Conservation (phyloP, 2,888 invertebrate species). For the Aproaerema taeniolella region DNA sequence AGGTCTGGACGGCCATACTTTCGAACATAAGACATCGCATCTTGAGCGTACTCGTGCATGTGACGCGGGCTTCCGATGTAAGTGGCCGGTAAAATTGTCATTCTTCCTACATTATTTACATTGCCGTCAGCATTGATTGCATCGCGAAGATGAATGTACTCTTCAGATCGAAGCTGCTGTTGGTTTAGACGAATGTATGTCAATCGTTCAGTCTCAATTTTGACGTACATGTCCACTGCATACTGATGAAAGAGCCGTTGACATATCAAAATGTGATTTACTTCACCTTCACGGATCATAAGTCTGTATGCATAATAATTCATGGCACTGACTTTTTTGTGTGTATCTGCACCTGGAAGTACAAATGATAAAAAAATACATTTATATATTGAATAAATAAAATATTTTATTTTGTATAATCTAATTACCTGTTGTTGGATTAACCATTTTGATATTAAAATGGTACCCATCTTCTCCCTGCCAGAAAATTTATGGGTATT, state of each 20-base stretch:
- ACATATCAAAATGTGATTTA: slow-evolving; percentile 17
- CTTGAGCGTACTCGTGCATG: slow-evolving; percentile 22
- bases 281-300: slow-evolving; percentile 15
- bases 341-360: slow-evolving; percentile 17
- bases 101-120: slow-evolving; percentile 22
- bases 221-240: slow-evolving; percentile 17
- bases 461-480: slow-evolving; percentile 26
- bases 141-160: slow-evolving; percentile 16
- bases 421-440: slow-evolving; percentile 22
- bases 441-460: slow-evolving; percentile 21
- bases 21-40: slow-evolving; percentile 30
- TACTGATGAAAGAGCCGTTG: slow-evolving; percentile 13
- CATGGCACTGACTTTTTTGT: slow-evolving; percentile 21
- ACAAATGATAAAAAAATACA: slow-evolving; percentile 11
- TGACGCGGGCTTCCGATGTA: slow-evolving; percentile 18
- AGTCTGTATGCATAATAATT: slow-evolving; percentile 21
- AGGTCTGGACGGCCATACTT: slow-evolving; percentile 25
- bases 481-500: slow-evolving; percentile 29
- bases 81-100: slow-evolving; percentile 25
- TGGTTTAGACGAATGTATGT: slow-evolving; percentile 14
- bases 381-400: slow-evolving; percentile 5
- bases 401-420: slow-evolving; percentile 6
- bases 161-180: slow-evolving; percentile 14
- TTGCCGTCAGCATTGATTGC: slow-evolving; percentile 16
- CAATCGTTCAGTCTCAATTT: slow-evolving; percentile 19